Percentiles rank a stretch among this genome's conserved stretches.
Evolutionary conservation across 2,797 vertebrate genomes (phyloP).

Genomic region (Gorsachius magnificus): DNA sequence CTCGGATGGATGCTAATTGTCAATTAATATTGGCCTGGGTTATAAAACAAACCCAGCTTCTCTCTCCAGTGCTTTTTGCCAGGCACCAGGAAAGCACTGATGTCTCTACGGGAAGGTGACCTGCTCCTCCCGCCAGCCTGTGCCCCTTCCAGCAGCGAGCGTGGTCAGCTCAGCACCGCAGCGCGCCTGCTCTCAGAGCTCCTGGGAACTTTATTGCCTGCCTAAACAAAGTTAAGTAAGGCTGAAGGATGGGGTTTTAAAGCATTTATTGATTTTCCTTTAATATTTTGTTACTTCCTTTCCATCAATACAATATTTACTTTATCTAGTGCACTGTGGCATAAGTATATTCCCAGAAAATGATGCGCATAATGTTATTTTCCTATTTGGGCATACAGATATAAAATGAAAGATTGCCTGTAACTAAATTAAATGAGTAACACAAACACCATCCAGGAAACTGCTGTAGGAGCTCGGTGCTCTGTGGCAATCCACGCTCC

Average conservation of each 20-base stretch:
- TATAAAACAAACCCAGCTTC: neutral
- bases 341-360: neutral
- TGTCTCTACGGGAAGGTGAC: neutral
- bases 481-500: fast-evolving
- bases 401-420: neutral
- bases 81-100: neutral
- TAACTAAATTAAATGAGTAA: neutral
- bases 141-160: fast-evolving
- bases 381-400: neutral
- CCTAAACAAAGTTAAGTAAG: neutral
- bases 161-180: neutral
- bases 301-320: neutral
- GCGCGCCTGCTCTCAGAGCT: neutral
- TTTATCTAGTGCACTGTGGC: neutral
- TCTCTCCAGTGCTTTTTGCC: neutral
- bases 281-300: constrained; percentile 10
- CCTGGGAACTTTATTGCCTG: neutral
- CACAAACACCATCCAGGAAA: fast-evolving
- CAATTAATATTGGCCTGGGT: neutral
- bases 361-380: neutral
- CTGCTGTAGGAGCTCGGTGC: fast-evolving
- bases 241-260: neutral
- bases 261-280: constrained; percentile 10
- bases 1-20: neutral
- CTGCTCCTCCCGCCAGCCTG: neutral